Conservation (phyloP, 2,888 invertebrate species). For the Bruchidius siliquastri region DNA sequence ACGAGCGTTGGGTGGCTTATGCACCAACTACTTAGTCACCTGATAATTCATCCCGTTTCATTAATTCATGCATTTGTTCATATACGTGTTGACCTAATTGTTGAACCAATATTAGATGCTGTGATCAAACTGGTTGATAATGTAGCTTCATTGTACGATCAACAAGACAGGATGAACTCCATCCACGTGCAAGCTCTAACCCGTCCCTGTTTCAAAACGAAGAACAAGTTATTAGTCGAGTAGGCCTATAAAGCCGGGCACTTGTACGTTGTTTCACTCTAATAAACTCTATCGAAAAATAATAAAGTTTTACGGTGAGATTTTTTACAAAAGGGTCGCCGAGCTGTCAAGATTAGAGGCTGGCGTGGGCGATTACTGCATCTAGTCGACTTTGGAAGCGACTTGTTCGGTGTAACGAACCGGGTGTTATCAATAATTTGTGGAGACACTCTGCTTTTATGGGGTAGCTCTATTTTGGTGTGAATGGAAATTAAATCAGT, state of each 20-base stretch:
- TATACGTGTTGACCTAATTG: no score
- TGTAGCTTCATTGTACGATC: no score
- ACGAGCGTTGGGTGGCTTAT: no score
- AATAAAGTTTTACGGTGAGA: slow-evolving; percentile 15
- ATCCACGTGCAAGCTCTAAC: neutral
- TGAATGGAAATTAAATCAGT: neutral
- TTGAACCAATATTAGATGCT: no score
- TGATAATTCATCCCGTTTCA: no score
- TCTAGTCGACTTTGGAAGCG: neutral
- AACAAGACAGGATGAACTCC: no score
- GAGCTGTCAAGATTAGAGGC: neutral
- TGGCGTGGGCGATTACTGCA: neutral
- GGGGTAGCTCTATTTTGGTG: neutral
- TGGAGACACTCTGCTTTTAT: neutral
- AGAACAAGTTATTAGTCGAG: slow-evolving; percentile 39
- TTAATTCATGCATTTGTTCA: no score
- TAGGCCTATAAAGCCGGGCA: slow-evolving; percentile 31
- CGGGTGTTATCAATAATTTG: neutral
- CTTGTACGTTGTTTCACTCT: slow-evolving; percentile 28
- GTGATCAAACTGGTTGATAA: no score
- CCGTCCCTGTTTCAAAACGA: slow-evolving; percentile 7
- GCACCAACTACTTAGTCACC: no score
- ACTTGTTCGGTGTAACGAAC: neutral
- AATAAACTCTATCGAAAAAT: slow-evolving; percentile 26
- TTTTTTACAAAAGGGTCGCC: slow-evolving; percentile 4